A percentile compares a stretch with the other conserved stretches of the same genome.
phyloP scores from a whole-genome alignment of 1,140 invertebrate genomes.

The Euura lappo region DNA sequence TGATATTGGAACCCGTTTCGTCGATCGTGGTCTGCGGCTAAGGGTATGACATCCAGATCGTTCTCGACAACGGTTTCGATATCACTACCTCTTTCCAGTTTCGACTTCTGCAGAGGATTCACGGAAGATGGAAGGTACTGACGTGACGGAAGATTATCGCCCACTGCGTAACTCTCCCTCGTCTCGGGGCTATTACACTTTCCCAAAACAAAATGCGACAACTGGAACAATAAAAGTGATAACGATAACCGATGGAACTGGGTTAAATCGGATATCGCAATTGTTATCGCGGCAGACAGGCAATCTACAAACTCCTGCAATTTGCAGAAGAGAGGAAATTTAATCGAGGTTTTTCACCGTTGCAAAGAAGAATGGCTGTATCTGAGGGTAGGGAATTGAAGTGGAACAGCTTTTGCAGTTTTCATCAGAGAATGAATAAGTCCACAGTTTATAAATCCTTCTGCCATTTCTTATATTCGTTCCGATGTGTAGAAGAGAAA shows the following conservation, averaged over 20 bases:
- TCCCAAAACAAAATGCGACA: not conserved
- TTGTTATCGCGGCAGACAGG: not conserved
- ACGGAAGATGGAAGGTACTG: not conserved
- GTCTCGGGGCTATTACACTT: not conserved
- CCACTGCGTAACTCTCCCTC: not conserved
- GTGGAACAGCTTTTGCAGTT: no score
- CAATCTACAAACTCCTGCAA: no score
- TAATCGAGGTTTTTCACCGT: no score
- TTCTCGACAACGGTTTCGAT: not conserved
- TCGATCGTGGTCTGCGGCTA: not conserved
- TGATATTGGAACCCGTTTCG: slow-evolving; percentile 1
- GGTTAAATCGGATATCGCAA: not conserved
- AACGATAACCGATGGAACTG: not conserved
- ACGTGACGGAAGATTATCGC: not conserved
- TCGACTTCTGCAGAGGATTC: not conserved
- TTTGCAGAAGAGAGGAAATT: no score
- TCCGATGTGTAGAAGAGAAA: no score
- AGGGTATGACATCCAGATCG: not conserved
- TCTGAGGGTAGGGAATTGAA: no score
- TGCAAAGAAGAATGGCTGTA: no score
- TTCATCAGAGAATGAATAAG: no score
- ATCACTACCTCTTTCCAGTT: not conserved
- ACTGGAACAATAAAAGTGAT: not conserved
- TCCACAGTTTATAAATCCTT: no score
- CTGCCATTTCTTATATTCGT: no score